Evolutionary conservation across 2,113 vertebrate species (phyloP).

Genomic region (Alosa alosa): DNA sequence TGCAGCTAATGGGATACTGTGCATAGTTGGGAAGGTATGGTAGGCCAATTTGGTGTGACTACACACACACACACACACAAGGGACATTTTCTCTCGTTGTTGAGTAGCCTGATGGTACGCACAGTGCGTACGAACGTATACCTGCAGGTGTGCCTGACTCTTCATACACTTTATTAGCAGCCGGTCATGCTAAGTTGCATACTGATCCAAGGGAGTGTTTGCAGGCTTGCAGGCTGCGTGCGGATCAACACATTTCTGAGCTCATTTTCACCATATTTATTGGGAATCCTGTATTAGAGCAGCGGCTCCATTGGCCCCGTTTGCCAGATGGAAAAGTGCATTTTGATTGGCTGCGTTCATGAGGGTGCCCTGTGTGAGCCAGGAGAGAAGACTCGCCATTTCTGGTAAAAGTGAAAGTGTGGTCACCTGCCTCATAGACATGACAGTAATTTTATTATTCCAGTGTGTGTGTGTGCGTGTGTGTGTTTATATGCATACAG

Average conservation of each 20-base stretch:
- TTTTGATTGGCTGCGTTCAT: neutral
- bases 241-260: neutral
- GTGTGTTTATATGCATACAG: neutral
- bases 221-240: neutral
- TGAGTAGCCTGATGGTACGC: no score
- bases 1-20: no score
- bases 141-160: no score
- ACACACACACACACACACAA: no score
- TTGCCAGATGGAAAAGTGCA: neutral
- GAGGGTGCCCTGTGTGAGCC: neutral
- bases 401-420: neutral
- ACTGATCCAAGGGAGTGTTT: neutral
- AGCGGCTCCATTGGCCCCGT: neutral
- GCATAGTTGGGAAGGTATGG: no score
- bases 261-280: neutral
- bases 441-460: neutral
- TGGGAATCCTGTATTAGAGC: neutral
- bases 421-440: neutral
- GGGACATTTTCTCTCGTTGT: no score
- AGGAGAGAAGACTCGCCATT: neutral
- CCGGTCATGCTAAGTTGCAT: no score
- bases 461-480: neutral
- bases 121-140: no score
- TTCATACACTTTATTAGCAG: no score
- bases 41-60: no score